A percentile compares a stretch with the other conserved stretches of the same genome.
phyloP scores from a whole-genome alignment of 2,797 vertebrate species.

The Danio tinwini region DNA sequence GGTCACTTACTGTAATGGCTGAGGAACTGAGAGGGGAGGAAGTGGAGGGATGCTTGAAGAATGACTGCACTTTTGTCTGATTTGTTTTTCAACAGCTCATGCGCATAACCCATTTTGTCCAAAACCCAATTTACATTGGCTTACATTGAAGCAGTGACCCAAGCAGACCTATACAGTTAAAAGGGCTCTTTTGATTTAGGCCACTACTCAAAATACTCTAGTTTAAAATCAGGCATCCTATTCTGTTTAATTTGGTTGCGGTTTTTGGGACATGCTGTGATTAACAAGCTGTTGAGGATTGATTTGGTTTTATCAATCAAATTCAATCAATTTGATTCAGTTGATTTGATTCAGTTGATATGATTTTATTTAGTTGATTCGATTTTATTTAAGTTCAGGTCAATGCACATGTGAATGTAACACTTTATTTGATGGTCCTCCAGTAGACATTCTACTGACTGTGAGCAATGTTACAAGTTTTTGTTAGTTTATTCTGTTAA shows the following conservation, averaged over 20 bases:
- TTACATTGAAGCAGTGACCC: neutral
- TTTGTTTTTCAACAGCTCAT: slow-evolving; percentile 77
- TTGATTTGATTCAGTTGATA: neutral
- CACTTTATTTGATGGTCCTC: too few relatives aligned
- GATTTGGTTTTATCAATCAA: neutral
- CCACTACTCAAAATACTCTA: neutral
- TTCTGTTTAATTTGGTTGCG: neutral
- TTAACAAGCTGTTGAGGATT: neutral
- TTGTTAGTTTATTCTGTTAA: too few relatives aligned
- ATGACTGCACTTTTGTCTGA: slow-evolving; percentile 73
- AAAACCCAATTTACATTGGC: neutral
- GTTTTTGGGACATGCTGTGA: neutral
- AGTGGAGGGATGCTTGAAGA: slow-evolving; percentile 74
- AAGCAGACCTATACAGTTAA: neutral
- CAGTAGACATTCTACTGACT: too few relatives aligned
- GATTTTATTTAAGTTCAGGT: neutral
- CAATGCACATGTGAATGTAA: neutral
- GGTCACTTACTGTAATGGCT: slow-evolving; percentile 74
- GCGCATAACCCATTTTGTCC: slow-evolving; percentile 73
- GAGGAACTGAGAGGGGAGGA: slow-evolving; percentile 44
- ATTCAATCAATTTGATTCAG: neutral
- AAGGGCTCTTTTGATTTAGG: neutral
- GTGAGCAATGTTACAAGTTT: too few relatives aligned
- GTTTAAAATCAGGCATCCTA: neutral
- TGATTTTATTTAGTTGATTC: neutral